A percentile compares a stretch with the other conserved stretches of the same genome.
These are phyloP conservation scores for Rhizoglyphus robini DNA, from an alignment of 1,140 invertebrate species.

Conservation along the genomic window DNA sequence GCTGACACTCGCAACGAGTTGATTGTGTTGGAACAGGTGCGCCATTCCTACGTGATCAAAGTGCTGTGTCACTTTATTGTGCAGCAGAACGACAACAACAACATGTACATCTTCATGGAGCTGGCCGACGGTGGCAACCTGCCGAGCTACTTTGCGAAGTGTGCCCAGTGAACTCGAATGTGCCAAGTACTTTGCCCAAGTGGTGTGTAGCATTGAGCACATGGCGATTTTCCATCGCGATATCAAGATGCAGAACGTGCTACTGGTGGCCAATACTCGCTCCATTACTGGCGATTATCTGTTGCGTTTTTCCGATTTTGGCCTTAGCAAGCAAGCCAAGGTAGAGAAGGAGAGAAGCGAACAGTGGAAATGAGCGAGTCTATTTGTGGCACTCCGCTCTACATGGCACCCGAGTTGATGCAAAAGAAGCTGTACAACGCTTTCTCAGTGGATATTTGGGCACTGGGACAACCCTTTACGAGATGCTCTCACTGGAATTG, in stretches of 20 bases:
- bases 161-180: too few species aligned
- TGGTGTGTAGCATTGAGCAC: neutral
- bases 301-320: neutral
- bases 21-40: neutral
- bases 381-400: too few species aligned
- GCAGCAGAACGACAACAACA: neutral
- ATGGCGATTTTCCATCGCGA: too few species aligned
- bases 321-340: neutral
- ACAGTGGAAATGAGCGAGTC: too few species aligned
- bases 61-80: too few species aligned
- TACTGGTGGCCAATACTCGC: neutral
- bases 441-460: constrained; percentile 65
- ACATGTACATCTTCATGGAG: constrained; percentile 11
- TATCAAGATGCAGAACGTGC: neutral
- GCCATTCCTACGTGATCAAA: neutral
- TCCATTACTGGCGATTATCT: neutral
- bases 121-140: too few species aligned
- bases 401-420: too few species aligned
- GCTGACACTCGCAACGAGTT: neutral
- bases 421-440: too few species aligned
- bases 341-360: constrained; percentile 34
- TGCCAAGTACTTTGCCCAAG: too few species aligned
- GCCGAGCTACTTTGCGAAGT: too few species aligned
- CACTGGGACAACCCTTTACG: constrained; percentile 53
- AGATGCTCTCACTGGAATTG: constrained; percentile 35